Conservation (phyloP, 2,797 vertebrate genomes). For the Diceros bicornis region DNA sequence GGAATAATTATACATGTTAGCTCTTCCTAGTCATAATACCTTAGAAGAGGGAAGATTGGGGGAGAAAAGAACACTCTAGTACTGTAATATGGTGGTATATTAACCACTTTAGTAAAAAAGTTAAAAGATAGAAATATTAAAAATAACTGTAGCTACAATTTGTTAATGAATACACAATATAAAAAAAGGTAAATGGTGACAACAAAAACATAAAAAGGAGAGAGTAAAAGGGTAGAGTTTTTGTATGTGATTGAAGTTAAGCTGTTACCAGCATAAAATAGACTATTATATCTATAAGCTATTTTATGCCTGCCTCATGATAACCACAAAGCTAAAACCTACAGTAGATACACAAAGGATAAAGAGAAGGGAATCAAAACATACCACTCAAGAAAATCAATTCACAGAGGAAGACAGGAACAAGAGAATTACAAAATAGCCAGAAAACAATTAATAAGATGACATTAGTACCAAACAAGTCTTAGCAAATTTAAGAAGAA, state of each 20-base stretch:
- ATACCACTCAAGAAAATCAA: neutral
- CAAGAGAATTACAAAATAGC: neutral
- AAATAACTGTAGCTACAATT: neutral
- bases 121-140: neutral
- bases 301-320: neutral
- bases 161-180: neutral
- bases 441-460: neutral
- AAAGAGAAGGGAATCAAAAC: neutral
- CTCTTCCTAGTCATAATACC: slow-evolving; percentile 58
- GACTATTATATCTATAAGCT: neutral
- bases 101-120: neutral
- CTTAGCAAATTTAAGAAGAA: neutral
- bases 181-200: neutral
- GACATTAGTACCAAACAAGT: neutral
- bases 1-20: slow-evolving; percentile 74
- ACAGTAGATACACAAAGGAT: neutral
- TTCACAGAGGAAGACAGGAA: neutral
- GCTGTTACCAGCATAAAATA: neutral
- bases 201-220: neutral
- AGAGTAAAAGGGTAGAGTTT: neutral
- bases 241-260: neutral
- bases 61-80: neutral
- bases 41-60: slow-evolving; percentile 61
- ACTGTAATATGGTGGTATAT: neutral
- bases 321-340: neutral